Base-by-base conservation (phyloP, 2,797 vertebrate species). In the Siniperca undulata region DNA sequence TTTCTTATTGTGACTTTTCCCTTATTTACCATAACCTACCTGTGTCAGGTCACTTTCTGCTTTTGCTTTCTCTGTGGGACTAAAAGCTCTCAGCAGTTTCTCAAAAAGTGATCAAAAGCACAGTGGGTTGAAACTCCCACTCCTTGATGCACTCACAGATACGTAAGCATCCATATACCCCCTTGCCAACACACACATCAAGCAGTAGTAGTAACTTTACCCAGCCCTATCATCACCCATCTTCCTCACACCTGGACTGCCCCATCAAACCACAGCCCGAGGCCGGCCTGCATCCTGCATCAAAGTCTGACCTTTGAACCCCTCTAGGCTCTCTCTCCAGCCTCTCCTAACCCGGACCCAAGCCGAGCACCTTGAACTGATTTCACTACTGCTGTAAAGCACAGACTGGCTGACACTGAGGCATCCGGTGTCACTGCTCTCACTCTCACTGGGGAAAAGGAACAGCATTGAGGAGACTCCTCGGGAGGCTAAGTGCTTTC, bases 291-390 rank as follows among this genome's bases (percentile, higher is more conserved):
- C 42, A 36, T 64, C 81, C 67, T 3, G 64, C 82, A 88, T 93
- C 91, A 93, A 93, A 93, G 91, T n/a, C 27, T 71, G 67, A 85
- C 74, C 85, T 83, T 22, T 81, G 83, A 85, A 78, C 89, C 46
- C 73, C 36, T 75, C 62, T 16, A 44, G 56, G 36, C 79, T 46
- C 36, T 64, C 64, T 76, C 60, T 65, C 55, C 38, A 3, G 12
- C 75, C 81, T 72, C 34, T 69, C 70, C 60, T 27, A 3, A 59
- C 84, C 58, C 73, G 56, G 72, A 89, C 44, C 74, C 11, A 20
- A 42, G 64, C 82, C 65, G 30, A 34, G 70, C 50, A 80, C 79
- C 84, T 77, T 81, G 58, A 83, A 72, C 81, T 77, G 40, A 53
- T 78, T 83, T 85, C 55, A 76, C 40, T 24, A 16, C 50, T 4